Evolutionary conservation across 2,888 invertebrate species (phyloP).

Genomic region (Euplagia quadripunctaria): DNA sequence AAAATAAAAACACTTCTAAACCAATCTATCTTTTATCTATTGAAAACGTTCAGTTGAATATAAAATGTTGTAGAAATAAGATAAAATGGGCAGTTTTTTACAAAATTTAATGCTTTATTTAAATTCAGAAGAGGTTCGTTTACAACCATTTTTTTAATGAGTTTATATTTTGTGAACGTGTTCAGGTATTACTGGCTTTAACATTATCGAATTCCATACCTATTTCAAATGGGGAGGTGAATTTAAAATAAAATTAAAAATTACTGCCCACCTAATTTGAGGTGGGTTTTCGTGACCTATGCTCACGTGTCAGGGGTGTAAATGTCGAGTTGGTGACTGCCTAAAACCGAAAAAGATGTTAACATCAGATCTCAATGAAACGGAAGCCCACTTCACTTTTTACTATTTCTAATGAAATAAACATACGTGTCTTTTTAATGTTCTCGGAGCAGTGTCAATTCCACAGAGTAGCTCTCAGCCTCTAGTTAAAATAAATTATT

Average conservation of each 20-base stretch:
- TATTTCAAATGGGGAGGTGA: background rate
- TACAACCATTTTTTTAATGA: background rate
- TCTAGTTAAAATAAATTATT: too few species aligned
- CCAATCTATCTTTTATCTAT: background rate
- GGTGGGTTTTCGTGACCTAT: background rate
- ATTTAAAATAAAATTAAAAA: background rate
- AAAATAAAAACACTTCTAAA: background rate
- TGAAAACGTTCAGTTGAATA: background rate
- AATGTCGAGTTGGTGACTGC: background rate
- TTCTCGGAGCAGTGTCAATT: too few species aligned
- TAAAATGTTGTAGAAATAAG: background rate
- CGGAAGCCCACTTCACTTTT: too few species aligned
- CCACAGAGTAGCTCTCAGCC: too few species aligned
- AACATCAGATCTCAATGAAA: too few species aligned
- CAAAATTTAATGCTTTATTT: slow-evolving; percentile 5
- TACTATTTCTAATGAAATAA: too few species aligned
- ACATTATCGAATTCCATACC: background rate
- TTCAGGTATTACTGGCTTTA: background rate
- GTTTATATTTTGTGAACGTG: background rate
- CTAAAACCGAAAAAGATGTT: too few species aligned
- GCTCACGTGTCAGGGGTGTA: background rate
- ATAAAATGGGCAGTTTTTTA: background rate
- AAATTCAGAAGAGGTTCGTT: slow-evolving; percentile 3
- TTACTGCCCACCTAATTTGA: background rate
- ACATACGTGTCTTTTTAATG: too few species aligned